A percentile compares a stretch with the other conserved stretches of the same genome.
These are phyloP conservation scores for Lepidonotus clava DNA, from an alignment of 2,888 invertebrate species.

Conservation along the genomic window DNA sequence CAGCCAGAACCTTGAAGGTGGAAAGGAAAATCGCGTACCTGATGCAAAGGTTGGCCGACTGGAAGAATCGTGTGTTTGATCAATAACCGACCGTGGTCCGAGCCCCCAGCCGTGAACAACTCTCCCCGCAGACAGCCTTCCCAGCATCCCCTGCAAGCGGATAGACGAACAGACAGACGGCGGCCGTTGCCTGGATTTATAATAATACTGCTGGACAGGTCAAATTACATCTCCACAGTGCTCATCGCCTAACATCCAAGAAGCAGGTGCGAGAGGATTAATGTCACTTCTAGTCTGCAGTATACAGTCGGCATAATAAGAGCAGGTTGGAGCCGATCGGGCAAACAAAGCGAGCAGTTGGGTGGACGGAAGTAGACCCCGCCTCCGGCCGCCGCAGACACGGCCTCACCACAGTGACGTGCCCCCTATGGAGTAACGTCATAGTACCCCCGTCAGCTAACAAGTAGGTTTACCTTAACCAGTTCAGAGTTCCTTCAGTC, in stretches of 20 bases:
- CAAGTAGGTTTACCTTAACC: background rate
- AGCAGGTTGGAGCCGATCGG: background rate
- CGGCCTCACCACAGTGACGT: background rate
- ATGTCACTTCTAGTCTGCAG: background rate
- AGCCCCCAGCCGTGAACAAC: conserved; percentile 12
- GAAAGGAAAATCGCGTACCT: background rate
- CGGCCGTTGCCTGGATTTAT: background rate
- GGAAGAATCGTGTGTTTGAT: background rate
- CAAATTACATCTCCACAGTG: background rate
- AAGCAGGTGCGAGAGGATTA: no score
- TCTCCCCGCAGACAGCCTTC: conserved; percentile 16
- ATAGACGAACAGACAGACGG: conserved; percentile 39
- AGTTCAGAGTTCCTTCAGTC: no score
- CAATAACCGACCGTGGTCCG: conserved; percentile 10
- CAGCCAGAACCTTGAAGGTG: background rate
- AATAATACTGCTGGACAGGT: background rate
- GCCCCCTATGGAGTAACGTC: background rate
- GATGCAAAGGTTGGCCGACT: background rate
- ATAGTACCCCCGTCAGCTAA: background rate
- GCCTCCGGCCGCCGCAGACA: conserved; percentile 34
- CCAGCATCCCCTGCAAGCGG: conserved; percentile 30
- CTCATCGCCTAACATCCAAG: no score
- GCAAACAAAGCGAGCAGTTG: conserved; percentile 7
- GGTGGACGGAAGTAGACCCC: background rate
- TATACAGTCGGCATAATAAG: background rate